These are phyloP conservation scores for Archocentrus centrarchus DNA, from an alignment of 2,113 vertebrate species.

Conservation along the genomic window DNA sequence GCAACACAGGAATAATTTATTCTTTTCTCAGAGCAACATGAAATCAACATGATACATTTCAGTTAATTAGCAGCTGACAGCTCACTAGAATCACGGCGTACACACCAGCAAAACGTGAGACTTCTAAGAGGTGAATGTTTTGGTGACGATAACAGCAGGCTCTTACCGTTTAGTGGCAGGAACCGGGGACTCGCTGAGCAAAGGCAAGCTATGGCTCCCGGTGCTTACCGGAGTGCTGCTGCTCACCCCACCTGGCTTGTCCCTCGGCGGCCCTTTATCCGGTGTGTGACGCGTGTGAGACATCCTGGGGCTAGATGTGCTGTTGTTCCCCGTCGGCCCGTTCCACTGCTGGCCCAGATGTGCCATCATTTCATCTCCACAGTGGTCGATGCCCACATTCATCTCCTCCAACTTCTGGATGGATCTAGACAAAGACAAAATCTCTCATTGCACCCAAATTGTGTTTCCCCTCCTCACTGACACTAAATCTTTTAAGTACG, in stretches of 20 bases:
- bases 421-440: constrained; percentile 80
- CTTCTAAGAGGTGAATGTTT: neutral
- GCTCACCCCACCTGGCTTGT: constrained; percentile 72
- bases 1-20: neutral
- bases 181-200: constrained; percentile 88
- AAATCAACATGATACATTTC: neutral
- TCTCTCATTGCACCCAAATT: neutral
- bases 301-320: constrained; percentile 59
- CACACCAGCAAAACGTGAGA: neutral
- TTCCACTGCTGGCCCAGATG: constrained; percentile 86
- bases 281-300: constrained; percentile 58
- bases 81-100: neutral
- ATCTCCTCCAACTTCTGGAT: constrained; percentile 97
- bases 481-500: neutral
- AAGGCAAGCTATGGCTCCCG: constrained; percentile 81
- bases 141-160: neutral
- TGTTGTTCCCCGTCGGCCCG: constrained; percentile 62
- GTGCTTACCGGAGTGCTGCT: constrained; percentile 88
- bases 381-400: constrained; percentile 92
- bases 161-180: constrained; percentile 83
- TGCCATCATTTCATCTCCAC: constrained; percentile 85
- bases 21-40: no score
- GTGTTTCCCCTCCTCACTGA: neutral
- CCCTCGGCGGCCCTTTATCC: constrained; percentile 68
- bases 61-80: accelerated